Evolutionary conservation across 2,113 vertebrate genomes (phyloP), one percentile per base, ranked within the genome.

Genomic region (Glaucomys volans): DNA sequence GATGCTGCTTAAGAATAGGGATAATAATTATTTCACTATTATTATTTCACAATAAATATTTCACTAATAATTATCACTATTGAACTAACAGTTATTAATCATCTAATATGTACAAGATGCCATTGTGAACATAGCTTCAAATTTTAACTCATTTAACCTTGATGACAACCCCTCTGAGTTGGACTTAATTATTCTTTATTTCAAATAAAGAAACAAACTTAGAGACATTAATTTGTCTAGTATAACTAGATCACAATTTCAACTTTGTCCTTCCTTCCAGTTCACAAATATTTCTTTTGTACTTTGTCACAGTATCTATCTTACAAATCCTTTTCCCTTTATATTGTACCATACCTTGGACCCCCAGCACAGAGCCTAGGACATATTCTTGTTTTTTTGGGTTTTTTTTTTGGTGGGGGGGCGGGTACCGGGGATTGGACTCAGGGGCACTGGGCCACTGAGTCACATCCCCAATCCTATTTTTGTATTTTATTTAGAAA

Each of bases 21-120:
- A 50, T 66, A 59, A 54, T 6, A 22, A 44, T 81, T 52, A 62
- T 54, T 85, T n/a, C n/a, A n/a, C n/a, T n/a, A n/a, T n/a, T n/a
- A n/a, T n/a, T n/a, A n/a, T n/a, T n/a, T n/a, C n/a, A n/a, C n/a
- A n/a, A n/a, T n/a, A n/a, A n/a, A n/a, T n/a, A n/a, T n/a, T n/a
- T n/a, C n/a, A n/a, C n/a, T n/a, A n/a, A n/a, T n/a, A n/a, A n/a
- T n/a, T 93, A 66, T 84, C 37, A 59, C 50, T 90, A 57, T 57
- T 67, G 69, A n/a, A 95, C 47, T 74, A 74, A 93, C 17, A 94
- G 88, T 75, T 74, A 92, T 72, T 85, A 94, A 88, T 59, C 20
- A 91, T n/a, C 24, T 69, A 82, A 77, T 64, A 77, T 22, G 24
- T 87, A 14, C 67, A 77, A 93, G 76, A 35, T 37, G 64, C 14